A percentile compares a stretch with the other conserved stretches of the same genome.
phyloP scores from a whole-genome alignment of 2,113 vertebrate genomes.

The Plotosus lineatus region DNA sequence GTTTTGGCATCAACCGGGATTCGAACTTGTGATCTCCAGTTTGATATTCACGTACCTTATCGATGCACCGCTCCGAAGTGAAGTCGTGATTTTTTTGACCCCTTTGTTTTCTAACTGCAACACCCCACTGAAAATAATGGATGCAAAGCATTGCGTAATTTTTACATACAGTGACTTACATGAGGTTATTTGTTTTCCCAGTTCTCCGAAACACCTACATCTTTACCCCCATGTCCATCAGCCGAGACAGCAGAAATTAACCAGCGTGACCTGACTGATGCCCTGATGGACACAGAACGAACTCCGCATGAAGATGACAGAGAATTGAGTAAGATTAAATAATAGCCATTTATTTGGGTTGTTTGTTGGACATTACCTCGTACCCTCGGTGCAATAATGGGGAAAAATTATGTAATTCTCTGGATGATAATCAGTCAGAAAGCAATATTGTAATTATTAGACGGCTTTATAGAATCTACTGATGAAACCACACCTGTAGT shows the following conservation, averaged over 20 bases:
- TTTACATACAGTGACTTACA: background rate
- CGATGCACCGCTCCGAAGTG: too few species aligned
- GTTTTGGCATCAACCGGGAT: too few species aligned
- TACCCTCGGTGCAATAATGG: background rate
- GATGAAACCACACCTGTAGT: background rate
- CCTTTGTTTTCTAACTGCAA: too few species aligned
- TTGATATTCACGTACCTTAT: too few species aligned
- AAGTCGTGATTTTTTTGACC: too few species aligned
- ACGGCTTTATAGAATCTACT: background rate
- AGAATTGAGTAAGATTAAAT: constrained; percentile 67
- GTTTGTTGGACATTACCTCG: background rate
- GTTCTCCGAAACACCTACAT: constrained; percentile 81
- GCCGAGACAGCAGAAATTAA: constrained; percentile 89
- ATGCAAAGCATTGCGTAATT: background rate
- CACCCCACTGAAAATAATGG: background rate
- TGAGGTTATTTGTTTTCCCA: constrained; percentile 50
- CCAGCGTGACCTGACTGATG: constrained; percentile 85
- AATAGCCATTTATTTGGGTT: background rate
- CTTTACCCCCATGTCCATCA: constrained; percentile 74
- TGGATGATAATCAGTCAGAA: background rate
- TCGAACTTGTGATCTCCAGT: too few species aligned
- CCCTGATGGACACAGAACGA: constrained; percentile 84
- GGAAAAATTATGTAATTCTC: background rate
- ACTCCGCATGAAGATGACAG: constrained; percentile 68
- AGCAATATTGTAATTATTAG: background rate